Percentiles rank a stretch among this genome's conserved stretches.
Evolutionary conservation across 1,140 invertebrate genomes (phyloP).

Genomic region (Gryllus bimaculatus): DNA sequence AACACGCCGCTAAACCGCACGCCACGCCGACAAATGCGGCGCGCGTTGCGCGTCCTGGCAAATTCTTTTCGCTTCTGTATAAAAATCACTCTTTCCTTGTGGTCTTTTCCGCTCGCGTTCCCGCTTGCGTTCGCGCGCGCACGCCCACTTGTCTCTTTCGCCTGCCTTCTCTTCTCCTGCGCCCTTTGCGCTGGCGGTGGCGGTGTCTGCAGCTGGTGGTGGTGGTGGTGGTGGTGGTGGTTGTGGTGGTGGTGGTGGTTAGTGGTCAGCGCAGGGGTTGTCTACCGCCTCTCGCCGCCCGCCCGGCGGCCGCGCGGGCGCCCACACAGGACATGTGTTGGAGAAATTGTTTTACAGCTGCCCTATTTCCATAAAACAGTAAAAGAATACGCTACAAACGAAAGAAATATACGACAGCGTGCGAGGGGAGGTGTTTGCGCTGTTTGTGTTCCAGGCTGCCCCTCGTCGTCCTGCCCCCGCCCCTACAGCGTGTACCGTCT

Average conservation of each 20-base stretch:
- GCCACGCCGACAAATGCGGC: not conserved
- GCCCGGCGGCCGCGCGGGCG: too few species aligned
- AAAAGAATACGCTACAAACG: not conserved
- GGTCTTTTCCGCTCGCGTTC: not conserved
- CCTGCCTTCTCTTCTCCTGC: not conserved
- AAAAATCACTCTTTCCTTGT: conserved; percentile 1
- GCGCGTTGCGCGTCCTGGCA: not conserved
- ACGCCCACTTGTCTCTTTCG: not conserved
- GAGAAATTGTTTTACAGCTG: not conserved
- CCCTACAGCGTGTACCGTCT: too few species aligned
- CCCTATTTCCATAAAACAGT: not conserved
- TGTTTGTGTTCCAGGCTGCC: not conserved
- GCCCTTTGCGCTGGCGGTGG: not conserved
- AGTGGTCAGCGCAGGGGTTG: not conserved
- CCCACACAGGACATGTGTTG: not conserved
- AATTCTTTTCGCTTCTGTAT: not conserved
- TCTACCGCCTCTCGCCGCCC: not conserved
- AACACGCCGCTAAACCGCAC: not conserved
- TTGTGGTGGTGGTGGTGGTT: not conserved
- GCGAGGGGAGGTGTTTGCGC: not conserved
- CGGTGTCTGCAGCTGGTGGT: not conserved
- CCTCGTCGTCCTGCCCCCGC: too few species aligned
- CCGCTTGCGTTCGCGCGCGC: too few species aligned
- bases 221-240: not conserved
- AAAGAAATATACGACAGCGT: not conserved